Evolutionary conservation across 2,888 invertebrate species (phyloP).

Genomic region (Griposia aprilina): DNA sequence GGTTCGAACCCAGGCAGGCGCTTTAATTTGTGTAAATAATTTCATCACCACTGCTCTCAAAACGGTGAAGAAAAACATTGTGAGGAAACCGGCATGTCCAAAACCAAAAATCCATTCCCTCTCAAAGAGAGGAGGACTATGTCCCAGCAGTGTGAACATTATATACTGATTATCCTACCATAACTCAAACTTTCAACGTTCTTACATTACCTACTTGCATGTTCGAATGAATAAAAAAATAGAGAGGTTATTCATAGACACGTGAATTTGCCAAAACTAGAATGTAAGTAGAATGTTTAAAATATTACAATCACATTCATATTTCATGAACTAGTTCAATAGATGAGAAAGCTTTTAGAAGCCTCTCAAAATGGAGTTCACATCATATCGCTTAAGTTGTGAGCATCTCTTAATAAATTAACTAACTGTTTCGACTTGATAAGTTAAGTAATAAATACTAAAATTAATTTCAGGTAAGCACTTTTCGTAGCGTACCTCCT

Average conservation of each 20-base stretch:
- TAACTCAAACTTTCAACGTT: too few relatives aligned
- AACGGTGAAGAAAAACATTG: too few relatives aligned
- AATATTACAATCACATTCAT: constrained; percentile 43
- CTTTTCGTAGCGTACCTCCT: background rate
- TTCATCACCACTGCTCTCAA: too few relatives aligned
- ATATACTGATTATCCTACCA: too few relatives aligned
- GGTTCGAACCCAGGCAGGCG: too few relatives aligned
- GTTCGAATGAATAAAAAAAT: background rate
- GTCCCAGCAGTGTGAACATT: too few relatives aligned
- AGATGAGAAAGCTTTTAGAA: constrained; percentile 51
- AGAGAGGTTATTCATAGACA: background rate
- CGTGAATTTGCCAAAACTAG: background rate
- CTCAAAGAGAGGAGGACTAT: too few relatives aligned
- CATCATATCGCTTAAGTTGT: background rate
- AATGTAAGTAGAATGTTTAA: constrained; percentile 28
- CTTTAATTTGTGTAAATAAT: too few relatives aligned
- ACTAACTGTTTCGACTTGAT: constrained; percentile 25
- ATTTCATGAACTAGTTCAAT: constrained; percentile 33
- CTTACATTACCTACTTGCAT: background rate
- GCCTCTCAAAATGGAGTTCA: constrained; percentile 4
- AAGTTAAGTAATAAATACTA: constrained; percentile 20
- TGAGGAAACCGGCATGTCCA: too few relatives aligned
- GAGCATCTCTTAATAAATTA: constrained; percentile 24
- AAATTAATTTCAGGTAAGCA: constrained; percentile 10
- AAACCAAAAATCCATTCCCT: too few relatives aligned